phyloP scores from a whole-genome alignment of 1,140 invertebrate genomes.

The Bombus polaris region DNA sequence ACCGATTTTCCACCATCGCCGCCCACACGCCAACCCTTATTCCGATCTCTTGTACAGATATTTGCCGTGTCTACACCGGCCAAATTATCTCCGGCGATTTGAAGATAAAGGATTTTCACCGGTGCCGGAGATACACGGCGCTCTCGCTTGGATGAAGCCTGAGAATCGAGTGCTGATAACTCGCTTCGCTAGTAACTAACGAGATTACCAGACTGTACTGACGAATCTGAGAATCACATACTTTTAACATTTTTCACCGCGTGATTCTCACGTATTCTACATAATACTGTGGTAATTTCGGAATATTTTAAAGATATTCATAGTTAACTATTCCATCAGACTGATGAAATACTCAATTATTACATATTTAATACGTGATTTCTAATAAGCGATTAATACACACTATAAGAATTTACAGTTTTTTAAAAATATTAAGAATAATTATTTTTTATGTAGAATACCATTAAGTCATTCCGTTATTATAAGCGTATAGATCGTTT shows the following conservation, averaged over 20 bases:
- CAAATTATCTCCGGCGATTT: conserved; percentile 78
- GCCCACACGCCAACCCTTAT: conserved; percentile 69
- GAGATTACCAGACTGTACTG: not conserved
- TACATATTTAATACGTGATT: too few relatives aligned
- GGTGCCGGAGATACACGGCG: conserved; percentile 29
- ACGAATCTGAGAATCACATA: not conserved
- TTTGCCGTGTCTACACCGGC: conserved; percentile 77
- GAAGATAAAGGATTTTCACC: conserved; percentile 77
- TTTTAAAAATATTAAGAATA: too few relatives aligned
- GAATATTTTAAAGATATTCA: too few relatives aligned
- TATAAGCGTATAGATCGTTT: too few relatives aligned
- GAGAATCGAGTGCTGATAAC: conserved; percentile 50
- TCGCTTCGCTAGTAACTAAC: conserved; percentile 1
- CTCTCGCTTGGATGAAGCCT: not conserved
- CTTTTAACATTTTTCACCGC: not conserved
- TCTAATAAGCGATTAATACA: too few relatives aligned
- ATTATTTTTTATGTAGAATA: too few relatives aligned
- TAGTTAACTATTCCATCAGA: too few relatives aligned
- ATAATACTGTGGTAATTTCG: too few relatives aligned
- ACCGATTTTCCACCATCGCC: conserved; percentile 57
- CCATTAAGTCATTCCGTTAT: too few relatives aligned
- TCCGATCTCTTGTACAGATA: conserved; percentile 80
- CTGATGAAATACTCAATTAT: too few relatives aligned
- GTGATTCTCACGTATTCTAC: too few relatives aligned
- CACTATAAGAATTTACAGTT: too few relatives aligned